Base-by-base conservation (phyloP, 2,888 invertebrate species). In the Stramonita haemastoma region DNA sequence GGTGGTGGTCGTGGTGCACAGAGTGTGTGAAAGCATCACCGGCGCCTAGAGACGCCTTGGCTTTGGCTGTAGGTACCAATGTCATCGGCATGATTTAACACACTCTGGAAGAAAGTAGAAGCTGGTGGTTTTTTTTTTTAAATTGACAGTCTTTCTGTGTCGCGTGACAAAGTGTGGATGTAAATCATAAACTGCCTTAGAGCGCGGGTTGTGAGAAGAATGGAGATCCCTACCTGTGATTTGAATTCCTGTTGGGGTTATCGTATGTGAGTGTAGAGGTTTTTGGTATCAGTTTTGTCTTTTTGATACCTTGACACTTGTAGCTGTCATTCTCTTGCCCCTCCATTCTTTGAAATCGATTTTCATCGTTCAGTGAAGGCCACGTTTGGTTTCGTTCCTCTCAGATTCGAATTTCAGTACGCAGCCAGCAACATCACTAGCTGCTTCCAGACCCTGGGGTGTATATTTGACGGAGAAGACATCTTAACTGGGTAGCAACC, bases 11-110 rank as follows among this genome's bases (percentile, higher is more conserved):
- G 32, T 34, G 34, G n/a, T n/a, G n/a, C n/a, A n/a, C n/a, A 17
- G 56, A 11, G 84, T 29, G 56, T 56, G 84, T 57, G 56, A 0
- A n/a, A 1, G 22, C 32, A 8, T 79, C 32, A 17, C 2, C 4
- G 86, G 86, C 86, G 86, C 86, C 29, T 32, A 86, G 34, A 66
- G 86, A 86, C 86, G 86, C 86, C 86, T 84, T 83, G 17, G 32
- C 11, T 32, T 79, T 34, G n/a, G 11, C 26, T 73, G 73, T 22
- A 73, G 34, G 13, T 13, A 22, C 13, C 26, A 26, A 0, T 15
- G 36, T 46, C 0, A 1, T 83, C 0, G 8, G 29, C 0, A 15
- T n/a, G 4, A n/a, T 29, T 15, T 13, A 5, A n/a, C n/a, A 22
- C 13, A 29, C 6, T 84, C n/a, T 29, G 56, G 29, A 5, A 57